Base-by-base conservation (phyloP, 2,888 invertebrate genomes). In the Chelonus formosanus region DNA sequence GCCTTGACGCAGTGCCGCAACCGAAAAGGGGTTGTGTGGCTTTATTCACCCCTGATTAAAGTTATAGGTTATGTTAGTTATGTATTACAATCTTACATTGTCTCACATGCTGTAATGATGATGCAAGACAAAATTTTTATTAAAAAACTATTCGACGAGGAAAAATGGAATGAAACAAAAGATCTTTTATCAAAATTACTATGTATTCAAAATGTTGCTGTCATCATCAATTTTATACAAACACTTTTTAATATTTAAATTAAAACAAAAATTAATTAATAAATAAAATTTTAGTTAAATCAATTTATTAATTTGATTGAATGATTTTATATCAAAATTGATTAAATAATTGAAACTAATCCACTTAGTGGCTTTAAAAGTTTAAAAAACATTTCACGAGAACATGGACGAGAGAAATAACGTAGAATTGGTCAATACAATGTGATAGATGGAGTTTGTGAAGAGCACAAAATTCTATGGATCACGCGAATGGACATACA, bases 11-110 rank as follows among this genome's bases (percentile, higher is more conserved):
- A 72, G 72, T 73, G 62, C 54, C 66, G 67, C 62, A 58, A 67
- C 58, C 62, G 40, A 67, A 62, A 67, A 62, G 67, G 60, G 62
- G 58, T 54, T 56, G 31, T 63, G 45, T 31, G 79, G 77, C 75
- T 81, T 80, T 80, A 80, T 81, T 80, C 80, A 77, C 75, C 75
- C 78, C 79, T 82, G 81, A 83, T 83, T 83, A 82, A 81, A 83
- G 80, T 81, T 80, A 82, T 83, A 79, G 81, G 78, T 76, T 74
- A 78, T 75, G 76, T 74, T 52, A 52, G 78, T 76, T 74, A 78
- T 75, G 76, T 74, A 61, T 61, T 44, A 53, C 53, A 53, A 52
- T 61, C 53, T 48, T 48, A 48, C 43, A 10, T 7, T 45, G 43
- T 40, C 57, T 32, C 57, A 32, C 20, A 40, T 57, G 57, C 20